Conservation (phyloP, 2,113 vertebrate species). For the Neopipo cinnamomea region DNA sequence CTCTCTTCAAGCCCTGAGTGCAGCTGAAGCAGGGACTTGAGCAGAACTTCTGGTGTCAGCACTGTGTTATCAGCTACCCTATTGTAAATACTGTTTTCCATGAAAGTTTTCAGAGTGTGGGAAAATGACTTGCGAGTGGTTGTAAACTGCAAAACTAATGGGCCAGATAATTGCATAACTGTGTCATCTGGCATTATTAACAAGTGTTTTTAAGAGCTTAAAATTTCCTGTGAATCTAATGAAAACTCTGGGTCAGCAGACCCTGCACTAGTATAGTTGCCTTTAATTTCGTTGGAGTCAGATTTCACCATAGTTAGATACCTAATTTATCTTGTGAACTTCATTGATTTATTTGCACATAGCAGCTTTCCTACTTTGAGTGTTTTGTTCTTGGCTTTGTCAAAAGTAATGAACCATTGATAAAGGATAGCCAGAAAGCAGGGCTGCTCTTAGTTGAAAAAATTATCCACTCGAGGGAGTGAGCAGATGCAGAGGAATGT, state of each 20-base stretch:
- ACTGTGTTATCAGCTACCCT: background rate
- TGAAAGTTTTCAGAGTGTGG: background rate
- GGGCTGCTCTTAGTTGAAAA: background rate
- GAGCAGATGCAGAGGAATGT: background rate
- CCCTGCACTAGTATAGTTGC: background rate
- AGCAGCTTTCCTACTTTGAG: background rate
- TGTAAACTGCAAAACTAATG: background rate
- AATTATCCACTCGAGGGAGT: fast-evolving
- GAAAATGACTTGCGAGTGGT: background rate
- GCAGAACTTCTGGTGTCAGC: background rate
- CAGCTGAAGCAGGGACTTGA: background rate
- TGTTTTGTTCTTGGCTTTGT: constrained; percentile 16
- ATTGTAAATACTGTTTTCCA: background rate
- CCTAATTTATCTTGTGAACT: background rate
- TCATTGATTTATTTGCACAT: background rate
- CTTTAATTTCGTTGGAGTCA: background rate
- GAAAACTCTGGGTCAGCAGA: background rate
- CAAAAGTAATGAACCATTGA: constrained; percentile 18
- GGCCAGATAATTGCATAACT: background rate
- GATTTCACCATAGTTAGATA: background rate
- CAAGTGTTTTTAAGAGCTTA: background rate
- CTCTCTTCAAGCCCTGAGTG: background rate
- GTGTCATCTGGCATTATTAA: background rate
- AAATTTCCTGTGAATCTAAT: background rate
- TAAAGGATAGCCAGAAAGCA: background rate